phyloP scores from a whole-genome alignment of 2,888 invertebrate genomes.

The Branchellion lobata region DNA sequence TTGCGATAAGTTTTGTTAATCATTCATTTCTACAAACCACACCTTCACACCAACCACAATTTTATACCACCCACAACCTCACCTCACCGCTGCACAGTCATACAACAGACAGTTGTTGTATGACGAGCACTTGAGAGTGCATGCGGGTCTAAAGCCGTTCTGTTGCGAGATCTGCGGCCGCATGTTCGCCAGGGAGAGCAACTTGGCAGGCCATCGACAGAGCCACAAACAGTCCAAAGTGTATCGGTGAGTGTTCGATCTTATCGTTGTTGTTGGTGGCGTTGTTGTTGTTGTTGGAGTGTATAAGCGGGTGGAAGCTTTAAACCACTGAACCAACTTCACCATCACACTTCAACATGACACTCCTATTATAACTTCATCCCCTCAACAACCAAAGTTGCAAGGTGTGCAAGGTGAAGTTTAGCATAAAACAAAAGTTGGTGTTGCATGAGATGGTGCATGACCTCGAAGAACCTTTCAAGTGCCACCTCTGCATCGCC shows the following conservation, averaged over 20 bases:
- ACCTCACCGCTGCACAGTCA: not conserved
- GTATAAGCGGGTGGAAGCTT: too few relatives aligned
- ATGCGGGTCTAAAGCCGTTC: conserved; percentile 6
- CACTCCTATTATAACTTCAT: not conserved
- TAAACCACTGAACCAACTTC: too few relatives aligned
- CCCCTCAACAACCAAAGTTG: not conserved
- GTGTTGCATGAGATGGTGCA: conserved; percentile 21
- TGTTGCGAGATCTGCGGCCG: conserved; percentile 26
- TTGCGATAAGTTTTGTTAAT: too few relatives aligned
- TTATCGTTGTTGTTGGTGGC: too few relatives aligned
- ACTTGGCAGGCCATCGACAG: conserved; percentile 14
- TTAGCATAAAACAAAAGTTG: conserved; percentile 24
- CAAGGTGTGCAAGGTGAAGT: conserved; percentile 21
- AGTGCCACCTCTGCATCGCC: conserved; percentile 9
- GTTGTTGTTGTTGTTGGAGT: too few relatives aligned
- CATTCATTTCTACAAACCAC: too few relatives aligned
- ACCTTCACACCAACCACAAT: not conserved
- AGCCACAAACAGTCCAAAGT: conserved; percentile 15
- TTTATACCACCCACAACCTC: not conserved
- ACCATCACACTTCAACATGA: too few relatives aligned
- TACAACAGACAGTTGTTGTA: conserved; percentile 9
- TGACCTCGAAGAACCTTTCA: conserved; percentile 14
- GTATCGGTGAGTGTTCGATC: not conserved
- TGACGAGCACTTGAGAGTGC: conserved; percentile 22
- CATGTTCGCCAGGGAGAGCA: conserved; percentile 19